Evolutionary conservation across 1,140 invertebrate genomes (phyloP), one percentile per base, ranked within the genome.

Genomic region (Mactra quadrangularis): DNA sequence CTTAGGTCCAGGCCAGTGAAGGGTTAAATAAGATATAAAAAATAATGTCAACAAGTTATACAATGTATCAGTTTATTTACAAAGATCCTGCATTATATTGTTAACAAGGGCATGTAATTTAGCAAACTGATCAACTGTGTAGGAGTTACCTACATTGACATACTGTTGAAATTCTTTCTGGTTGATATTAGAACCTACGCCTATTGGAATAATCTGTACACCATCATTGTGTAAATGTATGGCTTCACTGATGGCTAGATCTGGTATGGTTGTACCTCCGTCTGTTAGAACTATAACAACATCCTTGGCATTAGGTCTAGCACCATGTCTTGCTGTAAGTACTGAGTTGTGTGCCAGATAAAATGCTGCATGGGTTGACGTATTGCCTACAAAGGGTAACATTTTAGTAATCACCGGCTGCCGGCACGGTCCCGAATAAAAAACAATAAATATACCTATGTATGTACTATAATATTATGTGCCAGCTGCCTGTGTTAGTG

Each of bases 341-440:
- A 77, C 74, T 0, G 60, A 77, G 27, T 47, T 64, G 13, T 41
- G 57, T 29, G 45, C 57, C 4, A 77, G 57, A 31, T 55, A 77
- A 27, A 76, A 62, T n/a, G 72, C 72, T n/a, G 55, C 59, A 31
- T 76, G 33, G 6, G 72, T 76, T 19, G 55, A 53, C 22, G 74
- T 77, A 38, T 27, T 62, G 27, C 74, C 74, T 45, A 13, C 4
- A 35, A 52, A 6, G 53, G 22, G 53, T 17, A 38, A 38, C 9
- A 72, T 72, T 25, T 45, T 45, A 3, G 4, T 3, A 22, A 19
- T 7, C 25, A n/a, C 25, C 50, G n/a, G n/a, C n/a, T n/a, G n/a
- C n/a, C n/a, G n/a, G n/a, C n/a, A n/a, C n/a, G n/a, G n/a, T n/a
- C n/a, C n/a, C n/a, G n/a, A n/a, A n/a, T n/a, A n/a, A n/a, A n/a